Base-by-base conservation (phyloP, 1,140 invertebrate species). In the Drosophila serrata region DNA sequence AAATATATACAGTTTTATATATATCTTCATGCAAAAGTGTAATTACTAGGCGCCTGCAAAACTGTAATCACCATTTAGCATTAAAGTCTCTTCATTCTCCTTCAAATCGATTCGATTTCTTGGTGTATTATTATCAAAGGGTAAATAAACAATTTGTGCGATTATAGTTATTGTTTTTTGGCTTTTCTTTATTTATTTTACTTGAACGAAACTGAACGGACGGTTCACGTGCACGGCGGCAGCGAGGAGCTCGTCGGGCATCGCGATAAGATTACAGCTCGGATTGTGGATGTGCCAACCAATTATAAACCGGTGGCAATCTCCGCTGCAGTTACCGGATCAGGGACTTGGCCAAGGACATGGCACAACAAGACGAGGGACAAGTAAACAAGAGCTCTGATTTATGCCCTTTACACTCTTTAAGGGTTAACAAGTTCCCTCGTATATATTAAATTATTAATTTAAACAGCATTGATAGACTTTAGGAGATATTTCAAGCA, bases 231-330 rank as follows among this genome's bases (percentile, higher is more conserved):
- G 73, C 51, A 75, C 73, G 48, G 27, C 73, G 57, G 19, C 49
- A 35, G 35, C 46, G 13, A 63, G 35, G 7, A 63, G 40, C 13
- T 72, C 51, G 49, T 17, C 24, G 31, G 61, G 61, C 51, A 72
- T 72, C 37, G 59, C 49, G 73, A 75, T 75, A 75, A 75, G 73
- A 75, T 75, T 75, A 75, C 49, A 43, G 43, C 29, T 19, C 49
- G 27, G 19, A 65, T 35, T 35, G 35, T 24, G 29, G 19, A 17
- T 60, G 61, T 51, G 37, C 35, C 65, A 67, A 31, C 61, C 46
- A 67, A 69, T 69, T 69, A 67, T 22, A 12, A 4, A 9, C 19
- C 19, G n/a, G 19, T 19, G 11, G n/a, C 48, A 49, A 49, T 49
- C 48, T 12, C n/a, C 11, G 6, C 29, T 62, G 40, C 19, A 24